These are phyloP conservation scores for Rallus crepitans DNA, from an alignment of 2,797 vertebrate genomes.

Conservation along the genomic window DNA sequence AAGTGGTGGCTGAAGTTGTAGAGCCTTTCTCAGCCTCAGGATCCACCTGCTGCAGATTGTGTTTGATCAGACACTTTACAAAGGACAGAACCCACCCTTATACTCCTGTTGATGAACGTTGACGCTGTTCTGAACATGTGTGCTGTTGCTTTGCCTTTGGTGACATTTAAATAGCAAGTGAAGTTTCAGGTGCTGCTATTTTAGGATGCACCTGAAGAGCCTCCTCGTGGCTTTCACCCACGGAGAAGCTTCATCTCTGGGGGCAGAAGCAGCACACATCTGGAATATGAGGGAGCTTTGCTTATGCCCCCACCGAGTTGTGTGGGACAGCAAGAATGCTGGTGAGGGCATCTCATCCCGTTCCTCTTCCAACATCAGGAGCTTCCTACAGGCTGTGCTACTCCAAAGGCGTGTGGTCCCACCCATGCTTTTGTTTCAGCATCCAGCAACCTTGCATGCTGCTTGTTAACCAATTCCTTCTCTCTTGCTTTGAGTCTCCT, in stretches of 20 bases:
- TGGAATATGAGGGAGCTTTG: accelerated
- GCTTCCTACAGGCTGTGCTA: not conserved
- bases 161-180: not conserved
- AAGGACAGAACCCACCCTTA: not conserved
- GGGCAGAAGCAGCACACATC: accelerated
- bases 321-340: not conserved
- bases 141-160: not conserved
- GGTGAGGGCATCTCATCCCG: accelerated
- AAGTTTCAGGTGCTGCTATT: not conserved
- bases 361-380: not conserved
- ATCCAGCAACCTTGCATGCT: accelerated
- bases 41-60: not conserved
- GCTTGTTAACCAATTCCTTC: not conserved
- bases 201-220: not conserved
- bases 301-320: accelerated
- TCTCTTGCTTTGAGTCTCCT: accelerated
- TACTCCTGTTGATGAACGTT: accelerated
- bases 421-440: not conserved
- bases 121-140: accelerated
- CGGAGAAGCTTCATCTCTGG: not conserved
- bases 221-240: not conserved
- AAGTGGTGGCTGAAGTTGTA: accelerated
- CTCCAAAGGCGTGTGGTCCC: accelerated
- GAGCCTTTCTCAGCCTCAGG: not conserved
- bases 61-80: not conserved